Evolutionary conservation across 2,113 vertebrate genomes (phyloP), one percentile per base, ranked within the genome.

Genomic region (Cinclus mexicanus): DNA sequence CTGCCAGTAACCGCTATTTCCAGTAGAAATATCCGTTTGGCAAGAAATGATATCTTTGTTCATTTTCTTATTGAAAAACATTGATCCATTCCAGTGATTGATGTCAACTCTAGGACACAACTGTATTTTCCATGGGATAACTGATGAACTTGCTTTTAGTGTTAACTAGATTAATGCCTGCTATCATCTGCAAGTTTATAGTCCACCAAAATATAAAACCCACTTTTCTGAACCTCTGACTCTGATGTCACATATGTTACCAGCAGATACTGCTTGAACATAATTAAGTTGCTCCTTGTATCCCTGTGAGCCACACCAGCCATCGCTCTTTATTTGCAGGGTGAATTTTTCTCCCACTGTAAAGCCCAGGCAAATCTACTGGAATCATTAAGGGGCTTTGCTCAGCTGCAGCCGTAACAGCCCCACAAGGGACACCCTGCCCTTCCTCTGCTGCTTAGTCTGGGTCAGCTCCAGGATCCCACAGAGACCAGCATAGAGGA

Each of bases 31-130:
- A 88, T 57, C 83, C 60, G 92, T 93, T 97, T 92, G 72, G 79
- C 82, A 93, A 95, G 69, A 94, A 93, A 94, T 67, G 0, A 67
- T 71, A 92, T 47, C 83, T 90, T 89, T 89, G 60, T 90, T 90
- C 91, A 89, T 89, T 93, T 96, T 75, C 83, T 86, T 85, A 71
- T 89, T 96, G 94, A 90, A 86, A 95, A 95, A 93, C 88, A 94
- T 95, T 52, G 85, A 93, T 93, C 79, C 2, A 0, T 86, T 90
- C 94, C 89, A 89, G 72, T 93, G 93, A 97, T 76, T 90, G 94
- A 89, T 94, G 72, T 70, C 94, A 94, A 56, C 85, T 28, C 52
- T 12, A 81, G 85, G 83, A 88, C 83, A 87, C 55, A 56, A 85
- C 72, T 86, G 71, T 74, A 21, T 93, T 93, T 96, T 94, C 76